Conservation (phyloP, 2,888 invertebrate genomes). For the Dryobotodes eremita region DNA sequence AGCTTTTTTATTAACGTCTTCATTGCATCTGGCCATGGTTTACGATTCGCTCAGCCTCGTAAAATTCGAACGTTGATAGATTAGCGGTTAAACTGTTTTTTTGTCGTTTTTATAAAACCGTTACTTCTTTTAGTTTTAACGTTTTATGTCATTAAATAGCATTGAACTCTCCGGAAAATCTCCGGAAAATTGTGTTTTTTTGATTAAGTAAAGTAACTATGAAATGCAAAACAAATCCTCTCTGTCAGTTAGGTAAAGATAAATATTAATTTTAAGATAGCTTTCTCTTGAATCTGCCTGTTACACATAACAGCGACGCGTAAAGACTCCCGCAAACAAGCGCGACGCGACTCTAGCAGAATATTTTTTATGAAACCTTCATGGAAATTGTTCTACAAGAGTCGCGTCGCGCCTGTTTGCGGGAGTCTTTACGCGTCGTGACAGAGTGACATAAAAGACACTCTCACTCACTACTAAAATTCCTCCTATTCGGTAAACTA, state of each 20-base stretch:
- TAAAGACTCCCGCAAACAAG: not conserved
- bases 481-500: not conserved
- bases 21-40: conserved; percentile 71
- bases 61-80: conserved; percentile 63
- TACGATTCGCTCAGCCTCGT: conserved; percentile 64
- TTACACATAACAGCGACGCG: not conserved
- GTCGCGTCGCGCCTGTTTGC: too few relatives aligned
- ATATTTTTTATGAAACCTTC: too few relatives aligned
- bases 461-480: not conserved
- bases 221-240: not conserved
- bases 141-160: conserved; percentile 43
- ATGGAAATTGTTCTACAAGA: too few relatives aligned
- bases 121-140: conserved; percentile 41
- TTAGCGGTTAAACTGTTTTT: conserved; percentile 62
- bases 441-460: not conserved
- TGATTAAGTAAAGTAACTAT: not conserved
- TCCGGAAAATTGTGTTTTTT: conserved; percentile 8
- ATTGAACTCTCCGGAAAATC: conserved; percentile 37
- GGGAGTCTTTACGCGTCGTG: too few relatives aligned
- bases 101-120: conserved; percentile 54
- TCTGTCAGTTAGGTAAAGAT: not conserved
- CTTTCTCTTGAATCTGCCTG: not conserved
- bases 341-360: too few relatives aligned
- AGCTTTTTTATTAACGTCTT: conserved; percentile 70
- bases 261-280: not conserved